Evolutionary conservation across 2,888 invertebrate species (phyloP).

Genomic region (Drosophila seclusa): DNA sequence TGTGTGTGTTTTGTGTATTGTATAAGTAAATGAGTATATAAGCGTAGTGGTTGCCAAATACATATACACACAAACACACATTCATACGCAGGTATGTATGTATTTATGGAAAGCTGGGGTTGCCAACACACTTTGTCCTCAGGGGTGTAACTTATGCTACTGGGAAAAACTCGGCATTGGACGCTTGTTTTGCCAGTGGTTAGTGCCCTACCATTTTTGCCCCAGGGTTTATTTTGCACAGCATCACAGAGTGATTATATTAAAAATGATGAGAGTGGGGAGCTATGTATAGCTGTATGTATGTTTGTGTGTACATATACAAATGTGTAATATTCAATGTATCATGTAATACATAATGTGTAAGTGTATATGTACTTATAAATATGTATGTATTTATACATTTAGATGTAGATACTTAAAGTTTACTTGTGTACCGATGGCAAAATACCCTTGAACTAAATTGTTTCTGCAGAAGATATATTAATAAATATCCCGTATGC

Average conservation of each 20-base stretch:
- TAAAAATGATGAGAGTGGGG: conserved; percentile 39
- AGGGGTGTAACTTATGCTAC: conserved; percentile 83
- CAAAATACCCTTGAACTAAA: background rate
- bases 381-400: conserved; percentile 18
- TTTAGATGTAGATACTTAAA: background rate
- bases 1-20: conserved; percentile 18
- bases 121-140: conserved; percentile 71
- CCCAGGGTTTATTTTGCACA: conserved; percentile 61
- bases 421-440: background rate
- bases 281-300: conserved; percentile 13
- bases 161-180: conserved; percentile 83
- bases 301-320: conserved; percentile 1
- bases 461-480: background rate
- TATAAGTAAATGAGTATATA: conserved; percentile 41
- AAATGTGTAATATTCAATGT: conserved; percentile 2
- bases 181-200: conserved; percentile 69
- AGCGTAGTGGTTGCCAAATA: conserved; percentile 52
- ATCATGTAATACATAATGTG: background rate
- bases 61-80: conserved; percentile 4
- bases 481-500: background rate
- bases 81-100: conserved; percentile 1
- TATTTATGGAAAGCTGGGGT: conserved; percentile 63
- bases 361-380: background rate
- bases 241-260: conserved; percentile 52
- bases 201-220: conserved; percentile 60